Evolutionary conservation across 2,797 vertebrate genomes (phyloP), one percentile per base, ranked within the genome.

Genomic region (Molossus molossus): DNA sequence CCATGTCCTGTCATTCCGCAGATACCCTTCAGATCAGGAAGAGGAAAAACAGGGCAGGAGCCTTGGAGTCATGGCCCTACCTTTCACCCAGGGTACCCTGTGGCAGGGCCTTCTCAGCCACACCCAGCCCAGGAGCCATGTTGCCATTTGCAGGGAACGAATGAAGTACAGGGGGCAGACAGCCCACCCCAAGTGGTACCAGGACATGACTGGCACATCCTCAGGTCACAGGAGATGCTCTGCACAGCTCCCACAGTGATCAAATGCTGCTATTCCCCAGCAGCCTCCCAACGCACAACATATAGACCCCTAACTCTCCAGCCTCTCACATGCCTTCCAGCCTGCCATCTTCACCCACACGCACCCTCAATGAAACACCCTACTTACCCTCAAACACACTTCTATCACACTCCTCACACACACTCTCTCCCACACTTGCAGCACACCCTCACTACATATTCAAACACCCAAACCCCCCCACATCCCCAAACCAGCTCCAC

Each of bases 131-230:
- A 96, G 90, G 29, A 95, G 80, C 58, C 79, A 86, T 55, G 86
- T 89, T 96, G 45, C 83, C 76, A 69, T 9, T 55, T 60, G 29
- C 7, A 86, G 50, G 62, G 40, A 62, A 58, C 3, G 40, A 87
- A 82, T 15, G 72, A 76, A 79, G 25, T 48, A 45, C 5, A 21
- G 13, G 86, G 77, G 94, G 81, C 85, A 80, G 86, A 92, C 1
- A 18, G 89, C 55, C 93, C 70, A 65, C 75, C 86, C 91, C 89
- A 79, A 94, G 72, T 83, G 92, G 95, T 96, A 90, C 86, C 87
- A 94, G 89, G 73, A 84, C 72, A 93, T 23, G 57, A 80, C 69
- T 81, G 86, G 94, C 91, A 97, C 89, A 94, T 87, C 80, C 82
- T 95, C 40, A 87, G 89, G 89, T 94, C 83, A 94, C 50, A 0